phyloP scores from a whole-genome alignment of 2,888 invertebrate genomes.

The Amblyjoppa fuscipennis region DNA sequence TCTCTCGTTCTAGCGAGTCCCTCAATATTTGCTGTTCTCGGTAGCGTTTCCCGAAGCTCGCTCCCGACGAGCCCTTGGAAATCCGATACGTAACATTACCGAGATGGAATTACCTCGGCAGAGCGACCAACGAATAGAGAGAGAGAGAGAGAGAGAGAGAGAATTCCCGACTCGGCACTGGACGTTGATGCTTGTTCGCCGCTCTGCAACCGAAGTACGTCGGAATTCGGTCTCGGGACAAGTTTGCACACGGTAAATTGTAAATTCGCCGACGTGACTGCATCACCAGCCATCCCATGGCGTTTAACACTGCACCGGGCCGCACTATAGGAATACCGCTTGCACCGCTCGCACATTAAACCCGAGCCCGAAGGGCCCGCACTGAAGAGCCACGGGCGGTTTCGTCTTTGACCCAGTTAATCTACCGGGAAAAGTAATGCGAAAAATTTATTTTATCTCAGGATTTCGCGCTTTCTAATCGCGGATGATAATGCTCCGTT shows the following conservation, averaged over 20 bases:
- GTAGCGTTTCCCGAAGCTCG: constrained; percentile 26
- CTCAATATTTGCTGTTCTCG: constrained; percentile 11
- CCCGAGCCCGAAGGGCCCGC: not conserved
- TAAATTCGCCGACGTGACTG: not conserved
- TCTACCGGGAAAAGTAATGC: not conserved
- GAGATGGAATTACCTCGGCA: constrained; percentile 34
- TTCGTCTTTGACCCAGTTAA: constrained; percentile 3
- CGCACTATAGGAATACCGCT: not conserved
- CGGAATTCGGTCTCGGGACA: not conserved
- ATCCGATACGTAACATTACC: constrained; percentile 49
- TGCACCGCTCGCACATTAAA: not conserved
- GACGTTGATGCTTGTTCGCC: constrained; percentile 10
- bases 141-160: constrained; percentile 25
- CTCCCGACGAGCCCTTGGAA: constrained; percentile 28
- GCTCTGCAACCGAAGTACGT: not conserved
- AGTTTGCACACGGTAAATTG: not conserved
- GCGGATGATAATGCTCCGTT: too few relatives aligned
- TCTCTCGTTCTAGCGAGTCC: constrained; percentile 4
- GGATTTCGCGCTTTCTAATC: too few relatives aligned
- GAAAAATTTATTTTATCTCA: not conserved
- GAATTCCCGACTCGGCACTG: constrained; percentile 8
- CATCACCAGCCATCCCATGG: not conserved
- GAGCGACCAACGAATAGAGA: constrained; percentile 1
- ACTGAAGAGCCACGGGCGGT: not conserved
- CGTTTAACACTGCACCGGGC: not conserved